Evolutionary conservation across 2,113 vertebrate genomes (phyloP), one percentile per base, ranked within the genome.

Genomic region (Channa argus): DNA sequence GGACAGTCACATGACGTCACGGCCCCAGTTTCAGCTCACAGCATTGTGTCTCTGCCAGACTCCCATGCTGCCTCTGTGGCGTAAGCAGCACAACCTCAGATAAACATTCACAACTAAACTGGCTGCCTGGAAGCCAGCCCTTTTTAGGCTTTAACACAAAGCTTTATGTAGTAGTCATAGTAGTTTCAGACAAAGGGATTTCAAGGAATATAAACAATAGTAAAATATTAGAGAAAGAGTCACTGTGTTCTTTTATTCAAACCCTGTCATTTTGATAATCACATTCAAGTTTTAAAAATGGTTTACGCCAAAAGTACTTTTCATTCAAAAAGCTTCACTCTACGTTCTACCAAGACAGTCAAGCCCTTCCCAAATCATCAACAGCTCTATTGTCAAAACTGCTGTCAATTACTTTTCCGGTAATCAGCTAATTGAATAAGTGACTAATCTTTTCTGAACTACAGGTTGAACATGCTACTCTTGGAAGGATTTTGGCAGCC

Each of bases 1-100:
- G 50, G 80, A 85, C 85, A 67, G 85, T 79, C 86, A 56, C 66
- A 58, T 91, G 89, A 91, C 77, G 84, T 90, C 91, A 91, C 78
- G 5, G 70, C 78, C 79, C 80, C 86, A 80, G 86, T 77, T 88
- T 61, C 53, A 86, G 84, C 81, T 85, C 80, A 37, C 70, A 74
- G 87, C 58, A 10, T 76, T 87, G 80, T 80, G 53, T 66, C 44
- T 9, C 58, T 72, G 84, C 68, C 82, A 83, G 87, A 88, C 81
- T 88, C 84, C 82, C 79, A 67, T 83, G 63, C 73, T 73, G 79
- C 74, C 74, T 76, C 58, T 36, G 65, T 85, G 79, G 65, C 58
- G 71, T 66, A 53, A 86, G 81, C 72, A 62, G 52, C 63, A 51
- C 74, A 63, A 52, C 41, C 47, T 58, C 72, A 69, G 70, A 86